Evolutionary conservation across 1,140 invertebrate species (phyloP), one percentile per base, ranked within the genome.

Genomic region (Lepidurus apus): DNA sequence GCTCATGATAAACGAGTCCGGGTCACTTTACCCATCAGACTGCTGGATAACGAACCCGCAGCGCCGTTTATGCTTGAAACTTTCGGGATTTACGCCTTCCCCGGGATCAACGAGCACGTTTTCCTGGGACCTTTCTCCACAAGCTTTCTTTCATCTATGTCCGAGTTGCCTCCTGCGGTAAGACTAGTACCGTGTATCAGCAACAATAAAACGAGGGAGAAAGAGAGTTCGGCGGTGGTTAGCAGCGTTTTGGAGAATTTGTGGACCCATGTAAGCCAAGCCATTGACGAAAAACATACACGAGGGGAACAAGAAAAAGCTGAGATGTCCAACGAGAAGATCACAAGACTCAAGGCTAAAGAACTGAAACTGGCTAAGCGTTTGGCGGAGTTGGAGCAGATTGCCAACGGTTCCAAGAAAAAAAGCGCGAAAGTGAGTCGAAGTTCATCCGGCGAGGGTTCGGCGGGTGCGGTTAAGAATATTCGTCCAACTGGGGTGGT

Each of bases 81-180:
- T 21, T 77, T 77, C 42, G 75, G 75, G 17, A 47, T 77, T 9
- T 34, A 45, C 24, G 75, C 75, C 11, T 77, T 77, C 43, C 75
- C 75, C 7, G 42, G 43, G 7, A 34, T 77, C 13, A 43, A 24
- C 9, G 75, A 77, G 75, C 75, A 77, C 26, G 75, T 77, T 5
- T 77, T 77, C 17, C 42, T 77, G 24, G 75, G 75, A 17, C 75
- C 75, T n/a, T 42, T 77, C 7, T 42, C 75, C 24, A 77, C 24
- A 11, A 43, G 44, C 13, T 45, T 77, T 44, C 43, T 77, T 13
- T 9, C 53, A 0, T 65, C 53, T 1, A 65, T 65, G 53, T 7
- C 53, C 53, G 53, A 65, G 13, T 8, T 65, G 53, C 53, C 53
- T 7, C 53, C 4, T 13, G 53, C 53, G 53, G 53, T 65, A 7